Evolutionary conservation across 2,113 vertebrate genomes (phyloP), one percentile per base, ranked within the genome.

Genomic region (Muntiacus muntjak): DNA sequence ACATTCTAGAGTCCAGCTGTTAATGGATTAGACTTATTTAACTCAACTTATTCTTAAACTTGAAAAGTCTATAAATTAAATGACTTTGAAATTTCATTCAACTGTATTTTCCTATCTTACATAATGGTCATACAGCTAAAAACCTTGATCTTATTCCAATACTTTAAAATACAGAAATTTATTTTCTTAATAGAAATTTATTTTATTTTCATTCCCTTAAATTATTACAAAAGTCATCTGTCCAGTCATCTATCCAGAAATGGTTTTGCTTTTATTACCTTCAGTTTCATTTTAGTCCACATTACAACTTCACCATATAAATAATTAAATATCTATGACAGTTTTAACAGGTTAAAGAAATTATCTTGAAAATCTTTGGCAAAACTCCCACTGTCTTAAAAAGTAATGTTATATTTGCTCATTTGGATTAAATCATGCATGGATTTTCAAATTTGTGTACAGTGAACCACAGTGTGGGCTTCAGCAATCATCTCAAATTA

Each of bases 131-230:
- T 26, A 55, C 2, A 54, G 52, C 12, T 64, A 71, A 83, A 94
- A 50, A 52, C 0, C 45, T 89, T 81, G 12, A 93, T 57, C 89
- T 87, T 82, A 45, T 82, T 78, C 55, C 67, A 93, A 71, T 89
- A 87, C 71, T 93, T 87, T 92, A 93, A 89, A 86, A 62, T 76
- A 83, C 0, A 93, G 30, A 96, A 91, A 97, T 89, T 71, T 89
- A 30, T 13, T 13, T 93, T 78, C 84, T 88, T 60, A 93, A 85
- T 7, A 43, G 12, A 50, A 50, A 50, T 50, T 50, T 50, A 14
- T 50, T 81, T 30, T 93, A 84, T 43, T 85, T 94, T 81, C 76
- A 67, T 76, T 76, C 6, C 9, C 33, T 6, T 92, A 87, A 95
- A 67, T 71, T 87, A 89, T 83, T 96, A 86, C 14, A 89, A 88